phyloP scores from a whole-genome alignment of 2,888 invertebrate genomes.

The Andricus curvator region DNA sequence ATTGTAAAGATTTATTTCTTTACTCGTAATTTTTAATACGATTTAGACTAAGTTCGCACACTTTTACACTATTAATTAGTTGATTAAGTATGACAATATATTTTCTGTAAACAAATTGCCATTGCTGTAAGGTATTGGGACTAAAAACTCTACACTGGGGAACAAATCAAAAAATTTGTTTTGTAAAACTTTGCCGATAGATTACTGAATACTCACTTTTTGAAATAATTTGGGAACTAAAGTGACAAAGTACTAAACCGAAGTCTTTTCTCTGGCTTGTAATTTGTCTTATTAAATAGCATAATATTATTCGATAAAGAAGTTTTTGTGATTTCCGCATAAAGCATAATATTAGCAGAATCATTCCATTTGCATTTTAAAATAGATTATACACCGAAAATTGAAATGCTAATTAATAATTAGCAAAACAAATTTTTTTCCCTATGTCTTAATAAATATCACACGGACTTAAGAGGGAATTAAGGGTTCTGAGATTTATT shows the following conservation, averaged over 20 bases:
- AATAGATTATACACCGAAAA: conserved; percentile 35
- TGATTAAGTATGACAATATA: conserved; percentile 6
- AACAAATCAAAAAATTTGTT: too few relatives aligned
- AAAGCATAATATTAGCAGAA: conserved; percentile 51
- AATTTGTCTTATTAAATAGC: conserved; percentile 60
- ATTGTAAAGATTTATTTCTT: conserved; percentile 8
- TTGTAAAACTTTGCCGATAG: too few relatives aligned
- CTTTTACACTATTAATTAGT: conserved; percentile 13
- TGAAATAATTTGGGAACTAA: not conserved
- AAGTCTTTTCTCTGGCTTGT: conserved; percentile 48
- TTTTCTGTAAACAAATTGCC: conserved; percentile 20
- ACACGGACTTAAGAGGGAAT: not conserved
- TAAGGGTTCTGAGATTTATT: not conserved
- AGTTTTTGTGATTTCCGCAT: conserved; percentile 62
- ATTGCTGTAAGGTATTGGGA: conserved; percentile 44
- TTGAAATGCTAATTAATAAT: conserved; percentile 25
- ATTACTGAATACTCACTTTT: not conserved
- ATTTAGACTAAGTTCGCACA: not conserved
- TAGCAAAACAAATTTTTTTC: not conserved
- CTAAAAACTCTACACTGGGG: conserved; percentile 49
- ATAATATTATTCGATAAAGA: conserved; percentile 50
- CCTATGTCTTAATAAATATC: not conserved
- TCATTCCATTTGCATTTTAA: conserved; percentile 70
- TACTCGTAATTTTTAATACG: not conserved
- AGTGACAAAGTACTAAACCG: conserved; percentile 33